Evolutionary conservation across 2,888 invertebrate genomes (phyloP), one percentile per base, ranked within the genome.

Genomic region (Idaea aversata): DNA sequence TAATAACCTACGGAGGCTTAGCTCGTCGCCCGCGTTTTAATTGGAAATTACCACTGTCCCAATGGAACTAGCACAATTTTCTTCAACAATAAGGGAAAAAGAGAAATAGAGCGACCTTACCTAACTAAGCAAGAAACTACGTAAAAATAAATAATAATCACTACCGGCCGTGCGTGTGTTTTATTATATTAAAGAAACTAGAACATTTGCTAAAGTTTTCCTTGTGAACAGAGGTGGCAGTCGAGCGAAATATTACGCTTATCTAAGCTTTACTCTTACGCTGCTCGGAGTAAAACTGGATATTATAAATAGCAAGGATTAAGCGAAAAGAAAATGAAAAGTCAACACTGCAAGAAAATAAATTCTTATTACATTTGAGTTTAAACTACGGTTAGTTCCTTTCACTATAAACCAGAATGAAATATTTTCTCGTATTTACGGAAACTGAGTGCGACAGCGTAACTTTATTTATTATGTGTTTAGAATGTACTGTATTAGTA

Each of bases 301-400:
- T 68, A 70, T 67, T 69, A 67, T 65, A 67, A 70, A 71, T 70
- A 71, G 69, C 70, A 59, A 65, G 61, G 68, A 70, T 71, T 69
- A 72, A 66, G 63, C 67, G 61, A 63, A 63, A 67, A 69, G 68
- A 72, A 72, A 71, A 72, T 71, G 66, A 70, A 70, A 73, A 72
- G 70, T 65, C 72, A 67, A 70, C 63, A 62, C 34, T 61, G 60
- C 61, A 63, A 65, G 65, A 59, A 66, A 63, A 65, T 72, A 69
- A 72, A 70, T 74, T 63, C 63, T 63, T 58, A 63, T 68, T 70
- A 64, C 68, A 67, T 69, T 67, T 61, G 66, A 67, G 68, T 64
- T 70, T 63, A 61, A 70, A 65, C 61, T 71, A 69, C 66, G 67
- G 63, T 67, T 63, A 59, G 62, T 68, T 62, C 47, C 38, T 59